These are phyloP conservation scores for Stigmatopora argus DNA, from an alignment of 2,113 vertebrate species.

Conservation along the genomic window DNA sequence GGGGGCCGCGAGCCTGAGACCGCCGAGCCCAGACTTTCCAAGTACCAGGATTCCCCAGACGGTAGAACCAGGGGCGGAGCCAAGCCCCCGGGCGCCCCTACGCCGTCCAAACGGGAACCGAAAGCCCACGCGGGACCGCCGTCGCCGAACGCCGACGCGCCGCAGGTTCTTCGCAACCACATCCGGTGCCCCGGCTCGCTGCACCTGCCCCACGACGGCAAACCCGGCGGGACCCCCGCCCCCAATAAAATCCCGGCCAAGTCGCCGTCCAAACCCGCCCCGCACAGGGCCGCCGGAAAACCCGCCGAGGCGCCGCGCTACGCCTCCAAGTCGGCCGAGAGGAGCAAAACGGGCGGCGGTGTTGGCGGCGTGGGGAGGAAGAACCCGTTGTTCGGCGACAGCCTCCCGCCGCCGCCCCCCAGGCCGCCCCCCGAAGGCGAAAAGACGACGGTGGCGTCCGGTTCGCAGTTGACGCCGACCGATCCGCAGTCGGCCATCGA, in stretches of 20 bases:
- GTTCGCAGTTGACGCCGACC: conserved; percentile 8
- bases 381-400: conserved; percentile 66
- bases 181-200: conserved; percentile 73
- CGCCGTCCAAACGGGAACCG: conserved; percentile 53
- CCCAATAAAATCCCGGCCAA: conserved; percentile 84
- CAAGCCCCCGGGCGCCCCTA: conserved; percentile 68
- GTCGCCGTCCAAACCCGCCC: conserved; percentile 78
- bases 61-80: conserved; percentile 56
- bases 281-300: conserved; percentile 54
- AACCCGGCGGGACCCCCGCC: conserved; percentile 65
- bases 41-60: conserved; percentile 61
- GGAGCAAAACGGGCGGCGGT: conserved; percentile 62
- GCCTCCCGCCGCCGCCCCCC: conserved; percentile 65
- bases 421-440: conserved; percentile 56
- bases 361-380: conserved; percentile 71
- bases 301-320: conserved; percentile 59
- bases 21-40: conserved; percentile 55
- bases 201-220: conserved; percentile 66
- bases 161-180: conserved; percentile 70
- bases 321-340: conserved; percentile 70
- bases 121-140: conserved; percentile 44
- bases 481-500: conserved; percentile 82
- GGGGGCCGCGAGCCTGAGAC: conserved; percentile 8
- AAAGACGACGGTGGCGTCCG: conserved; percentile 38
- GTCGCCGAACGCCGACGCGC: conserved; percentile 65